Percentiles rank a stretch among this genome's conserved stretches.
Conservation (phyloP, 2,888 invertebrate genomes). For the Caenorhabditis doughertyi region DNA sequence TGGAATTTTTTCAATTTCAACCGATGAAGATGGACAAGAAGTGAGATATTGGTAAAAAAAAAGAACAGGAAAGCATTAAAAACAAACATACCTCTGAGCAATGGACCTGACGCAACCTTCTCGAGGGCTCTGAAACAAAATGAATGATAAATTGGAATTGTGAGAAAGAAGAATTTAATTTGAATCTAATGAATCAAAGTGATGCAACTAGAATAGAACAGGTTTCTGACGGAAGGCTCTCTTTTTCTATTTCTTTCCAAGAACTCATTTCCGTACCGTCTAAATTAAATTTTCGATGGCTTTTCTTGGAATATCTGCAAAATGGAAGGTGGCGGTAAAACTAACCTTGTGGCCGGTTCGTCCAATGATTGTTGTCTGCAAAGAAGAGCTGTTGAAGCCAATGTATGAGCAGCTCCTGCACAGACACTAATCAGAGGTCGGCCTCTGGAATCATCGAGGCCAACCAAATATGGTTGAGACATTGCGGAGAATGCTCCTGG, state of each 20-base stretch:
- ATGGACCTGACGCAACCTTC: conserved; percentile 67
- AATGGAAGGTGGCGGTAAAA: neutral
- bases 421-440: conserved; percentile 72
- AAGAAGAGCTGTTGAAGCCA: conserved; percentile 77
- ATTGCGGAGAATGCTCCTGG: conserved; percentile 78
- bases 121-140: conserved; percentile 69
- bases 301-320: too few species aligned
- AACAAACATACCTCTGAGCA: conserved; percentile 66
- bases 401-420: conserved; percentile 77
- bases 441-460: conserved; percentile 74
- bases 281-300: conserved; percentile 11
- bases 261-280: conserved; percentile 15
- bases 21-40: conserved; percentile 15
- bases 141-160: neutral
- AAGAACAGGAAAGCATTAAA: neutral
- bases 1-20: conserved; percentile 42
- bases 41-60: conserved; percentile 5
- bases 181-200: conserved; percentile 3
- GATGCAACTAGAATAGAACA: neutral
- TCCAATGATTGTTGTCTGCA: conserved; percentile 77
- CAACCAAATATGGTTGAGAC: conserved; percentile 79
- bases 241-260: neutral
- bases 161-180: conserved; percentile 35
- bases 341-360: conserved; percentile 74
- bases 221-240: too few species aligned